Base-by-base conservation (phyloP, 2,113 vertebrate genomes). In the Thunnus thynnus region DNA sequence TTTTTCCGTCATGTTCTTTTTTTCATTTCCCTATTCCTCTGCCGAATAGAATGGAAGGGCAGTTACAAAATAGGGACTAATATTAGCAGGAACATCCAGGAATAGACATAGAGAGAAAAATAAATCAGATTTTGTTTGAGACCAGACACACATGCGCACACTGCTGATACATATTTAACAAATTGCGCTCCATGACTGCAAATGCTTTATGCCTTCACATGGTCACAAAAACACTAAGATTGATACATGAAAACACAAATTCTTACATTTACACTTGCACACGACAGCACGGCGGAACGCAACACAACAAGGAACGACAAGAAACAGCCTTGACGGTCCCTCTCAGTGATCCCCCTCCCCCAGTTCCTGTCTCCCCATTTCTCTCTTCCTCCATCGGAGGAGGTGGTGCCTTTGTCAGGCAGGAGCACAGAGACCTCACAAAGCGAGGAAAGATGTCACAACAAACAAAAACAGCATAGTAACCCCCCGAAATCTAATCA, bases 381-480 rank as follows among this genome's bases (percentile, higher is more conserved):
- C 85, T 55, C 79, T 86, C 85, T 91, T 88, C 96, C 94, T 95
- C 94, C 95, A 95, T 96, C 95, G 94, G 95, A 96, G 95, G 95
- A 96, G 92, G 96, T 96, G 96, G 96, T 90, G 94, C 95, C 95
- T 96, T 96, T 96, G 97, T 94, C 96, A 96, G 96, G 95, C 96
- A 93, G 95, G 95, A 96, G 96, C 96, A 95, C 92, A 90, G 95
- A 97, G 96, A 97, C 96, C 96, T 96, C 97, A 97, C 96, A 97
- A 97, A 96, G 96, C 96, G 93, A 96, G 93, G 93, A 94, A 96
- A 96, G 96, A 97, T 94, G 95, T 96, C 92, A 93, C 92, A 93
- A 94, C 93, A 94, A 94, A 94, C 93, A 93, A 93, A 94, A 93
- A 91, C 91, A 92, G 84, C 84, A 90, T 88, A 89, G 91, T 90